Conservation (phyloP, 2,888 invertebrate genomes). For the Ormyrus labotus region DNA sequence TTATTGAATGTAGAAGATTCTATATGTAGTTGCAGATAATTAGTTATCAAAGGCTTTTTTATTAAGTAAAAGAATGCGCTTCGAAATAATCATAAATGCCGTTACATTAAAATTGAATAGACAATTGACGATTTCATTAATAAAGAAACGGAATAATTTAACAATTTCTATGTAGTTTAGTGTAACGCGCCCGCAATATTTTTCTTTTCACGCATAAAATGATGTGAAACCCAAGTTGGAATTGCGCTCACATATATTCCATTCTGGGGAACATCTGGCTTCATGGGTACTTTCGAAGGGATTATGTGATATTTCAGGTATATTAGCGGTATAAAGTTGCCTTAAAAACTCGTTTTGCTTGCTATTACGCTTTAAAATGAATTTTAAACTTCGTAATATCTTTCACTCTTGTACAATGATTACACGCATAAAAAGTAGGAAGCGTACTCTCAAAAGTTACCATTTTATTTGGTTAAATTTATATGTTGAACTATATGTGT, state of each 20-base stretch:
- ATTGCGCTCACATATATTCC: neutral
- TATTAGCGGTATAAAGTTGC: neutral
- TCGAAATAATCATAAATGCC: too few species aligned
- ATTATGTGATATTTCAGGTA: slow-evolving; percentile 9
- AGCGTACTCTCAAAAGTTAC: too few species aligned
- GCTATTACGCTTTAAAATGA: neutral
- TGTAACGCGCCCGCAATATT: neutral
- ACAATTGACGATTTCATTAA: neutral
- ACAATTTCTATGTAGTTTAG: neutral
- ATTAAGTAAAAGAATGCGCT: too few species aligned
- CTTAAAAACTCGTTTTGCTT: neutral
- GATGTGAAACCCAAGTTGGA: neutral
- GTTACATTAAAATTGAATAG: neutral
- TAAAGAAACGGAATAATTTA: neutral
- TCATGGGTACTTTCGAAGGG: neutral
- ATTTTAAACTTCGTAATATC: neutral
- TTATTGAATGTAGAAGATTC: too few species aligned
- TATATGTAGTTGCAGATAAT: too few species aligned
- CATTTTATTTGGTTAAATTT: too few species aligned
- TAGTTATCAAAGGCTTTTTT: too few species aligned
- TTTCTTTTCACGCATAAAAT: neutral
- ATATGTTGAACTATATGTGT: too few species aligned
- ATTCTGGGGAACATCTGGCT: slow-evolving; percentile 7
- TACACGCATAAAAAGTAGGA: too few species aligned
- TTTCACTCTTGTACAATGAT: too few species aligned